Evolutionary conservation across 2,888 invertebrate genomes (phyloP), one percentile per base, ranked within the genome.

Genomic region (Stictocephala bisonia): DNA sequence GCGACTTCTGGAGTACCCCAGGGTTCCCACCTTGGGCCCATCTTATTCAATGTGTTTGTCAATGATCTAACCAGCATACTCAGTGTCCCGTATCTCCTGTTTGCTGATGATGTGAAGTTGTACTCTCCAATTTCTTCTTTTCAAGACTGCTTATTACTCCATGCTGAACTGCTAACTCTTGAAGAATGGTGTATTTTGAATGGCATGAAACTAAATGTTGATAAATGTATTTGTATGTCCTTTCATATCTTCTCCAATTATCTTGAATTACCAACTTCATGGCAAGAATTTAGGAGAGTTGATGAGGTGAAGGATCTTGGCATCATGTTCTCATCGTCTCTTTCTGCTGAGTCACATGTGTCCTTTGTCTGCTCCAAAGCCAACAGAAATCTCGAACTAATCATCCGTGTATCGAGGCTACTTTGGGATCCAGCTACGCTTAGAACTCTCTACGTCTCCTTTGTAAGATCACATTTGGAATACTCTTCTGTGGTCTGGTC

Each of bases 1-100:
- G 71, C 68, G 18, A 58, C 48, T 2, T 77, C 77, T 4, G 78
- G 75, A n/a, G 73, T 78, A 11, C 76, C 74, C 3, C 77, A 78
- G 68, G 78, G 77, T 1, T 74, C 74, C 2, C 76, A 74, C 24
- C 58, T 77, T 11, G 74, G 75, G 3, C 77, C 78, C 11, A 22
- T 78, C 13, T 41, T 79, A 31, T 77, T 78, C 68, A 22, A 68
- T n/a, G n/a, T 73, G 7, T 69, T 72, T 44, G 56, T 69, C 24
- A 73, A 75, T 58, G 69, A 75, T 51, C 15, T n/a, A 6, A n/a
- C 15, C 7, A 9, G 9, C 9, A 9, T 11, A 7, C 7, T 35
- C 35, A 35, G 11, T 9, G 7, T 7, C 35, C 7, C 7, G 7
- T 11, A 35, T 11, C 35, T 35, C 35, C 35, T 35, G 9, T 35